These are phyloP conservation scores for Ceramica pisi DNA, from an alignment of 2,888 invertebrate genomes.

Conservation along the genomic window DNA sequence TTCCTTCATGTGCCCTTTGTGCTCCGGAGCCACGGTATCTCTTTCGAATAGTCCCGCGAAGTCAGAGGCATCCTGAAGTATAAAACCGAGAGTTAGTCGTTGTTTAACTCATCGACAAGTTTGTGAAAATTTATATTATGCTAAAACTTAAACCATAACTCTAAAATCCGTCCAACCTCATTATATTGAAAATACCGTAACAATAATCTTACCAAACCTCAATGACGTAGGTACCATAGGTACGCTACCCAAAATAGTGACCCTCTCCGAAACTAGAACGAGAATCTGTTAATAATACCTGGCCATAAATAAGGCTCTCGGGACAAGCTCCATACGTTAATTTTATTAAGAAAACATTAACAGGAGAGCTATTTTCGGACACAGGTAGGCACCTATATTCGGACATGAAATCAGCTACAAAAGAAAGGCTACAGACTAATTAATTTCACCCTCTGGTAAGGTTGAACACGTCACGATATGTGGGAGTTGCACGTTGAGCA, in stretches of 20 bases:
- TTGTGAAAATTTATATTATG: too few species aligned
- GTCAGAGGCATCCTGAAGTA: neutral
- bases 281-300: conserved; percentile 41
- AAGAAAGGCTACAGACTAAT: conserved; percentile 36
- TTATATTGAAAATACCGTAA: neutral
- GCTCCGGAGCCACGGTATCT: too few species aligned
- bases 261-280: conserved; percentile 23
- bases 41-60: too few species aligned
- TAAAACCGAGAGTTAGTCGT: too few species aligned
- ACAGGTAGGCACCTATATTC: conserved; percentile 28
- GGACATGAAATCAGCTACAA: conserved; percentile 33
- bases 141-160: neutral
- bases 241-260: neutral
- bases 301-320: conserved; percentile 47
- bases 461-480: conserved; percentile 12
- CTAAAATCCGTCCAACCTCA: neutral
- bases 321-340: conserved; percentile 41
- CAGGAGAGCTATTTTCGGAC: conserved; percentile 21
- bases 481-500: conserved; percentile 11
- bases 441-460: conserved; percentile 38
- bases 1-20: too few species aligned
- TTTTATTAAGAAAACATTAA: conserved; percentile 53
- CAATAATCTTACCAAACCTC: neutral
- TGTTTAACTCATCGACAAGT: neutral
- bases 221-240: neutral